phyloP scores from a whole-genome alignment of 2,888 invertebrate species.

The Herminia tarsipennalis region DNA sequence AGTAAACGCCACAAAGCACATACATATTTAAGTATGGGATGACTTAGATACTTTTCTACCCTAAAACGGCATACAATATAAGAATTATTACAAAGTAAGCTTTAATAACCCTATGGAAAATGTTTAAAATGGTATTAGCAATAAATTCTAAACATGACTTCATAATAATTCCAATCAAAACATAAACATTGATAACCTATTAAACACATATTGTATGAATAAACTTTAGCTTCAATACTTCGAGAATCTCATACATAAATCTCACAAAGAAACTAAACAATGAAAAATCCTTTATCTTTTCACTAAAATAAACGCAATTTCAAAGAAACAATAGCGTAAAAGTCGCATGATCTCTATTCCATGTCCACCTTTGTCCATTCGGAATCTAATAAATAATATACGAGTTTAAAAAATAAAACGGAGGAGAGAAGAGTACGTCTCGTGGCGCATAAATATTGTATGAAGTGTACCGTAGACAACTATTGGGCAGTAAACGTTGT shows the following conservation, averaged over 20 bases:
- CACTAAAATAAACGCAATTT: background rate
- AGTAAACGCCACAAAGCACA: too few species aligned
- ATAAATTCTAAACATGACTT: too few species aligned
- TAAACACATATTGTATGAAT: too few species aligned
- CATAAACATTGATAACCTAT: too few species aligned
- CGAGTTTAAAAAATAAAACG: conserved; percentile 50
- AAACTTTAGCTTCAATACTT: too few species aligned
- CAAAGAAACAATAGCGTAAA: background rate
- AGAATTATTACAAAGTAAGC: too few species aligned
- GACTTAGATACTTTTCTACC: too few species aligned
- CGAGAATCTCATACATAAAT: background rate
- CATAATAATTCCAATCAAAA: too few species aligned
- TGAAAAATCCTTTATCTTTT: background rate
- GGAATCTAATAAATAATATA: conserved; percentile 50
- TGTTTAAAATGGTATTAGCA: too few species aligned
- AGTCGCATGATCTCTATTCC: conserved; percentile 7
- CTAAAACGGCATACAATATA: too few species aligned
- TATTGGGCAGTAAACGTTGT: conserved; percentile 78
- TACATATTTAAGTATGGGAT: too few species aligned
- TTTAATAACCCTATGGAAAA: too few species aligned
- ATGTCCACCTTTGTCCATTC: conserved; percentile 21
- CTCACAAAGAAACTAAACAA: background rate
- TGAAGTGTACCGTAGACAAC: conserved; percentile 73
- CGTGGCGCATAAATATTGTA: conserved; percentile 76
- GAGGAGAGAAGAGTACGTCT: conserved; percentile 27